A percentile compares a stretch with the other conserved stretches of the same genome.
Evolutionary conservation across 2,797 vertebrate species (phyloP).

Genomic region (Australoheros facetus): DNA sequence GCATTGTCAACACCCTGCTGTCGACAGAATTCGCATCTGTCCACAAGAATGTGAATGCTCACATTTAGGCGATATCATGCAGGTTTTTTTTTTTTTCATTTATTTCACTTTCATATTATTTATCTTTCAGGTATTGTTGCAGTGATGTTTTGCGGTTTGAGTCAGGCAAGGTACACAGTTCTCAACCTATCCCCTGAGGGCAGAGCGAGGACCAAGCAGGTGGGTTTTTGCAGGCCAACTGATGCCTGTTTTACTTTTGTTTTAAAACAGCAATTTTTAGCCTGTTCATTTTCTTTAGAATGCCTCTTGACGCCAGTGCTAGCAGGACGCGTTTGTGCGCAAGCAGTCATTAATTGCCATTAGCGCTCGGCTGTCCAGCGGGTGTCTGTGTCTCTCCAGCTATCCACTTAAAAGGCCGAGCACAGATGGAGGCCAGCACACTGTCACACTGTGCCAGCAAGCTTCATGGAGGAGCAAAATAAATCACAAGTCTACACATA

Average conservation of each 20-base stretch:
- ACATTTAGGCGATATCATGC: background rate
- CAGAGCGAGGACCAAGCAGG: slow-evolving; percentile 85
- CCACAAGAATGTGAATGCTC: background rate
- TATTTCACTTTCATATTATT: slow-evolving; percentile 18
- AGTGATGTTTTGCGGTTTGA: slow-evolving; percentile 89
- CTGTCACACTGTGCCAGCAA: slow-evolving; percentile 36
- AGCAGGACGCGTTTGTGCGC: background rate
- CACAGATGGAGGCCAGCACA: slow-evolving; percentile 47
- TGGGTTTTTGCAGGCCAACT: slow-evolving; percentile 33
- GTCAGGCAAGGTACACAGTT: slow-evolving; percentile 87
- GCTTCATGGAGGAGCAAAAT: slow-evolving; percentile 51
- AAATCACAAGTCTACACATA: slow-evolving; percentile 59
- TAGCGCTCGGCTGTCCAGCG: slow-evolving; percentile 43
- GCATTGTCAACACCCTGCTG: slow-evolving; percentile 23
- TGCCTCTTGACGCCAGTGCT: slow-evolving; percentile 18
- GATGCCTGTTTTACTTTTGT: background rate
- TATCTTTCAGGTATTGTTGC: slow-evolving; percentile 85
- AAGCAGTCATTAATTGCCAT: slow-evolving; percentile 59
- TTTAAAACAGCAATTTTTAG: slow-evolving; percentile 18
- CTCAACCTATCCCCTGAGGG: slow-evolving; percentile 86
- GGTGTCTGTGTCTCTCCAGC: slow-evolving; percentile 55
- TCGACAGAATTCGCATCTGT: background rate
- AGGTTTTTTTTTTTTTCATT: background rate
- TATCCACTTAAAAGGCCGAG: slow-evolving; percentile 58
- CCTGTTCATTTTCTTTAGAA: slow-evolving; percentile 20